Percentiles rank a stretch among this genome's conserved stretches.
phyloP scores from a whole-genome alignment of 1,140 invertebrate genomes.

The Pygmarrhopalites habei region DNA sequence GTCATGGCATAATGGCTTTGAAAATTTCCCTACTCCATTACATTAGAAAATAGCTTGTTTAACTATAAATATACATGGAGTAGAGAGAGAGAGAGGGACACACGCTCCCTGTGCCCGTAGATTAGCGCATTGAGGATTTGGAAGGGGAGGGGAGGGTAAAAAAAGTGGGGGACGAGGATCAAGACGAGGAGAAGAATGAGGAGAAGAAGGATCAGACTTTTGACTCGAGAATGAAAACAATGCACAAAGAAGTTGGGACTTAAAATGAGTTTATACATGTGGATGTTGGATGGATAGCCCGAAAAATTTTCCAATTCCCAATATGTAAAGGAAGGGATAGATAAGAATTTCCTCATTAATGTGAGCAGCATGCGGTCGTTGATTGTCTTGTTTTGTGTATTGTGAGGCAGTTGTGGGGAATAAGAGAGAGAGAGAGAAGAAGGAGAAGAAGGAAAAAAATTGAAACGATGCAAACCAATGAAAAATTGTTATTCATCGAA shows the following conservation, averaged over 20 bases:
- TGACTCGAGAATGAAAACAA: conserved; percentile 14
- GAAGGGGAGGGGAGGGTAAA: no score
- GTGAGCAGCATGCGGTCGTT: conserved; percentile 37
- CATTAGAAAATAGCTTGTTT: no score
- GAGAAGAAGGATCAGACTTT: neutral
- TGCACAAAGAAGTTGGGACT: conserved; percentile 12
- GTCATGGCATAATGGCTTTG: no score
- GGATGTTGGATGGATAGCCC: neutral
- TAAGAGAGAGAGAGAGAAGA: conserved; percentile 1
- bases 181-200: no score
- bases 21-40: no score
- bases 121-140: no score
- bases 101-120: no score
- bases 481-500: conserved; percentile 39
- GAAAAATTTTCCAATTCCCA: conserved; percentile 17
- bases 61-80: no score
- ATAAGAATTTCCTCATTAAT: conserved; percentile 41
- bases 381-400: conserved; percentile 33
- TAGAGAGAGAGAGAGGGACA: no score
- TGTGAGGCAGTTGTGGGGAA: conserved; percentile 12
- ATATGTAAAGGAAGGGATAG: conserved; percentile 23
- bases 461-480: conserved; percentile 29
- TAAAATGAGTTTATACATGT: conserved; percentile 6
- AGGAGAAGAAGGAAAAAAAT: conserved; percentile 11
- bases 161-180: no score